A percentile compares a stretch with the other conserved stretches of the same genome.
Evolutionary conservation across 2,113 vertebrate species (phyloP).

Genomic region (Scopus umbretta): DNA sequence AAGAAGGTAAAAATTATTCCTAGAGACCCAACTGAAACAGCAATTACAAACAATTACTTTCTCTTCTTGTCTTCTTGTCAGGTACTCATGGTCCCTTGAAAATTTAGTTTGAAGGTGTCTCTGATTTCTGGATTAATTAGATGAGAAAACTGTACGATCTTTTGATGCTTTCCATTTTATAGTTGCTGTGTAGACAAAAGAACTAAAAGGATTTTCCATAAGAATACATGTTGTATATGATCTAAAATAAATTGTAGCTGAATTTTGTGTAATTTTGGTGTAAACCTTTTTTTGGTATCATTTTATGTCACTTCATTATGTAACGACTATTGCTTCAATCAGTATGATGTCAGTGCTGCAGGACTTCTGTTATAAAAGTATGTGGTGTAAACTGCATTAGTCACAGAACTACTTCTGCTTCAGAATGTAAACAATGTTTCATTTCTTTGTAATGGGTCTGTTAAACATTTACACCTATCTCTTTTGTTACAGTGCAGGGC

Average conservation of each 20-base stretch:
- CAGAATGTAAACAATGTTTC: neutral
- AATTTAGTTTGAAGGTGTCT: neutral
- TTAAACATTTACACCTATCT: neutral
- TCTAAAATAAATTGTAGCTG: neutral
- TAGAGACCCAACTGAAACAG: neutral
- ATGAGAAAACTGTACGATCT: neutral
- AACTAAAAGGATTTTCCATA: neutral
- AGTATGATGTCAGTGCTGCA: neutral
- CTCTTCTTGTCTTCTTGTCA: neutral
- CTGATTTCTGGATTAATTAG: neutral
- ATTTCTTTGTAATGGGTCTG: neutral
- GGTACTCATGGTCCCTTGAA: neutral
- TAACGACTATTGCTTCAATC: neutral
- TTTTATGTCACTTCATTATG: neutral
- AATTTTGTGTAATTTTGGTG: neutral
- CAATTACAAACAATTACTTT: neutral
- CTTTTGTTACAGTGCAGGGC: neutral
- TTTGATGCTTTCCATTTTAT: neutral
- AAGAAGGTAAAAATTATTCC: neutral
- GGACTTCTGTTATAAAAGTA: neutral
- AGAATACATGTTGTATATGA: accelerated
- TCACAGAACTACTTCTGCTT: neutral
- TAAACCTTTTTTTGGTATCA: neutral
- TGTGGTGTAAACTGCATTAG: neutral
- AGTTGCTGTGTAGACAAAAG: neutral